Conservation (phyloP, 2,797 vertebrate species). For the Fratercula arctica region DNA sequence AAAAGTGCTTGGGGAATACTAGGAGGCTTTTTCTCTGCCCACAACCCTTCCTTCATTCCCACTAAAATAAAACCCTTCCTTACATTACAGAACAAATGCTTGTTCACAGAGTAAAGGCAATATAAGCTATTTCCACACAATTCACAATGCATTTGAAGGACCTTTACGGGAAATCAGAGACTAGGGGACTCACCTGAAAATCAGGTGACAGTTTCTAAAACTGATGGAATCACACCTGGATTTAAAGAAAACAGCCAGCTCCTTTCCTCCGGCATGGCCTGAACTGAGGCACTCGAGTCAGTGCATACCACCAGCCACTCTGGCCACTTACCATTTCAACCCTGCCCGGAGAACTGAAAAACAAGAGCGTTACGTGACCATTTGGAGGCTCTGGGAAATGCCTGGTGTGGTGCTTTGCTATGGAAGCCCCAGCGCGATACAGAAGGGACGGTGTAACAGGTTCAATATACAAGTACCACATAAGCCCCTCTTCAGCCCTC, state of each 20-base stretch:
- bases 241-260: not conserved
- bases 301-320: not conserved
- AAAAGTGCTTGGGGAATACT: constrained; percentile 38
- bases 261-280: not conserved
- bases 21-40: constrained; percentile 7
- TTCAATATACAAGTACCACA: not conserved
- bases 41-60: not conserved
- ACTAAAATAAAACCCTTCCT: not conserved
- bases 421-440: not conserved
- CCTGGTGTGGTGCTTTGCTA: not conserved
- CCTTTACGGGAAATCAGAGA: not conserved
- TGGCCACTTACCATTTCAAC: not conserved
- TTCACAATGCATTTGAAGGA: not conserved
- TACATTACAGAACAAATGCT: not conserved
- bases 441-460: not conserved
- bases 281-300: not conserved
- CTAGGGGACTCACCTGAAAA: not conserved
- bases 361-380: not conserved
- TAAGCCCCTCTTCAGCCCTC: not conserved
- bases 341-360: not conserved
- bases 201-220: not conserved
- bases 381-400: not conserved
- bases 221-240: not conserved
- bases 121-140: not conserved
- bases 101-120: not conserved